Evolutionary conservation across 2,113 vertebrate genomes (phyloP).

Genomic region (Chionodraco myersi): DNA sequence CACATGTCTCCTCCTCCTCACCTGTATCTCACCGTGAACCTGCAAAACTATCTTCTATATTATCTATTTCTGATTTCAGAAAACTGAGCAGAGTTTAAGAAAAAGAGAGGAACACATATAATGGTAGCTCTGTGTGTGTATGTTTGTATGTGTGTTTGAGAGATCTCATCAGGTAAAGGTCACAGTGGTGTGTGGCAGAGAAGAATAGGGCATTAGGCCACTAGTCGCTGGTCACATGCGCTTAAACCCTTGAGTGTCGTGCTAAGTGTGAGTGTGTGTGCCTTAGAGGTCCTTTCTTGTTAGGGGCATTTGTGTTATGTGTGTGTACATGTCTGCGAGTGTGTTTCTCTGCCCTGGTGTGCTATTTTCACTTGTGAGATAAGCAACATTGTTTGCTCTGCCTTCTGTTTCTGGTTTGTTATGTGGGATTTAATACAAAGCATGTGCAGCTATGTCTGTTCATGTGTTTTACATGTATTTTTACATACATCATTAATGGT

Average conservation of each 20-base stretch:
- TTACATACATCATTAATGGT: too few relatives aligned
- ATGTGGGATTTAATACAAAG: too few relatives aligned
- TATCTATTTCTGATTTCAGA: slow-evolving; percentile 28
- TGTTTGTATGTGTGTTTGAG: neutral
- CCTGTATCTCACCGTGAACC: slow-evolving; percentile 45
- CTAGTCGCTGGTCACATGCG: slow-evolving; percentile 52
- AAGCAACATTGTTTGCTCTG: too few relatives aligned
- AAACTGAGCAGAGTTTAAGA: slow-evolving; percentile 2
- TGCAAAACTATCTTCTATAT: neutral
- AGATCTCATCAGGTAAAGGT: slow-evolving; percentile 37
- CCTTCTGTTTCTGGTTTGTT: too few relatives aligned
- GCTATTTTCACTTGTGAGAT: neutral
- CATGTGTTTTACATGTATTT: too few relatives aligned
- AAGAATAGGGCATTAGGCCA: slow-evolving; percentile 19
- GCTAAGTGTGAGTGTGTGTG: slow-evolving; percentile 13
- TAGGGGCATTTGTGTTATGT: slow-evolving; percentile 16
- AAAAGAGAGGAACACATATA: neutral
- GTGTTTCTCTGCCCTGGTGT: neutral
- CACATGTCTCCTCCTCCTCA: slow-evolving; percentile 17
- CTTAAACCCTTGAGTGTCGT: slow-evolving; percentile 53
- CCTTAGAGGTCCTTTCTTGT: neutral
- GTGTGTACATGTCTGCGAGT: neutral
- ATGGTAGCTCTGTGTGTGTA: neutral
- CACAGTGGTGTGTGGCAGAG: slow-evolving; percentile 34
- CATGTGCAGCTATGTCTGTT: too few relatives aligned